Percentiles rank a stretch among this genome's conserved stretches.
phyloP scores from a whole-genome alignment of 2,113 vertebrate species.

The Prochilodus magdalenae region DNA sequence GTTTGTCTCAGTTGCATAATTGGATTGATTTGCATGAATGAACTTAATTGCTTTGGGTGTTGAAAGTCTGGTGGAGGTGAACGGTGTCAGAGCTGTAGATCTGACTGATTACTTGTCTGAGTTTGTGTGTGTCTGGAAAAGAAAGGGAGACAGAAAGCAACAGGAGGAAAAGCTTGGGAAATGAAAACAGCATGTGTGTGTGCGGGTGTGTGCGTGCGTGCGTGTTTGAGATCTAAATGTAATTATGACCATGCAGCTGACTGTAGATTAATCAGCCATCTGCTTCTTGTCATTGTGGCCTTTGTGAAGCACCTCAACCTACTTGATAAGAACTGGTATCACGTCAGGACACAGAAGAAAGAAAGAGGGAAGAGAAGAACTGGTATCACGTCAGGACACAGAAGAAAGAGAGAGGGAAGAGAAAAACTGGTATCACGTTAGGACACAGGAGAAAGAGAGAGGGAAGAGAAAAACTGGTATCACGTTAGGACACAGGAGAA shows the following conservation, averaged over 20 bases:
- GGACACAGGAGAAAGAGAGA: no score
- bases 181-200: neutral
- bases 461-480: no score
- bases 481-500: no score
- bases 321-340: neutral
- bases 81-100: slow-evolving; percentile 16
- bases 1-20: slow-evolving; percentile 74
- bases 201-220: slow-evolving; percentile 16
- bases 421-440: no score
- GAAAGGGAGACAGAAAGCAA: neutral
- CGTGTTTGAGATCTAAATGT: neutral
- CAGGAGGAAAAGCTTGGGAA: neutral
- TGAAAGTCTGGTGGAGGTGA: slow-evolving; percentile 27
- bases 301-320: neutral
- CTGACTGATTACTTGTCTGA: slow-evolving; percentile 39
- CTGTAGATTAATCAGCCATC: slow-evolving; percentile 13
- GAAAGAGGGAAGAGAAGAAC: neutral
- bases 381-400: no score
- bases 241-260: slow-evolving; percentile 20
- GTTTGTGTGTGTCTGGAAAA: neutral
- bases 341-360: neutral
- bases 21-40: slow-evolving; percentile 76
- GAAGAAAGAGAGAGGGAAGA: no score
- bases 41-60: slow-evolving; percentile 74
- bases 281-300: slow-evolving; percentile 15